Base-by-base conservation (phyloP, 2,113 vertebrate species). In the Prunella fulvescens region DNA sequence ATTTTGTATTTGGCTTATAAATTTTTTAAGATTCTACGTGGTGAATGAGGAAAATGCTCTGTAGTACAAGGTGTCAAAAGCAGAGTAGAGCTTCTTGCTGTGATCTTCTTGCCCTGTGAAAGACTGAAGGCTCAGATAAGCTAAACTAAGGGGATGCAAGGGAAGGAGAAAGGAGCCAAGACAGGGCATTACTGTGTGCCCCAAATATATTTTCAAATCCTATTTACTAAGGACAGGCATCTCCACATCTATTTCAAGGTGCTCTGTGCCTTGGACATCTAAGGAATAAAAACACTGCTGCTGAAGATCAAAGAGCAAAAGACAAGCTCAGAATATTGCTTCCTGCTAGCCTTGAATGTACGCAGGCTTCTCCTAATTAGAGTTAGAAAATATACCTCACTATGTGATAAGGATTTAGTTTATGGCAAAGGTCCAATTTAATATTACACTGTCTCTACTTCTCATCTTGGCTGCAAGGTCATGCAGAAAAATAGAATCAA, bases 191-290 rank as follows among this genome's bases (percentile, higher is more conserved):
- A 88, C 65, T 40, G 33, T 47, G 44, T 84, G 88, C 26, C 29
- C 82, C 76, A 93, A 92, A 94, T 93, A 83, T 58, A 81, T 92
- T 86, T 90, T 64, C 82, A 88, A 96, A 92, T 93, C 76, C 76
- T 92, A 71, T 95, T 95, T 94, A 81, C 76, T 90, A 62, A 88
- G 35, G 35, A 77, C 47, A 81, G 67, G 72, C 33, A n/a, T 92
- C 53, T 81, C 42, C 53, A 60, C 8, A 72, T 69, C 78, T 94
- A 90, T 95, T 96, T 90, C 64, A 86, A 56, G 58, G 39, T 77
- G 67, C 60, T 86, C 42, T 86, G 72, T 58, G 79, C 42, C 60
- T 92, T 64, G 44, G 39, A 83, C 7, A 51, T 64, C 39, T 83
- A 60, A 45, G 44, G 35, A 96, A 70, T 83, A 88, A 92, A 81